phyloP scores from a whole-genome alignment of 2,888 invertebrate genomes.

The Phyllotreta cruciferae region DNA sequence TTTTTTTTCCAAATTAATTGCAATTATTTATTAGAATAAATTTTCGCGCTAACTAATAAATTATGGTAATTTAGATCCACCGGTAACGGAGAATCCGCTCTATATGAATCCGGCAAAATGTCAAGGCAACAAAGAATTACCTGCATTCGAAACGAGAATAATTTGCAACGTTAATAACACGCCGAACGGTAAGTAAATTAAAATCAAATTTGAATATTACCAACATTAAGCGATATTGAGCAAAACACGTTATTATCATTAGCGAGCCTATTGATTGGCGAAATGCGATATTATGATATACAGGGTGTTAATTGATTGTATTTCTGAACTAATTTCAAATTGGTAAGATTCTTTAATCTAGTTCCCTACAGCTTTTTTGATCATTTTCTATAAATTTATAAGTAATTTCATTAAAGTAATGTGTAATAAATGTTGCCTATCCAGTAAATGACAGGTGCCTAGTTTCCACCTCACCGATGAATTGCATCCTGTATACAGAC shows the following conservation, averaged over 20 bases:
- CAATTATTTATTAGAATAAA: constrained; percentile 62
- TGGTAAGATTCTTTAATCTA: too few species aligned
- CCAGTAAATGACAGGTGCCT: too few species aligned
- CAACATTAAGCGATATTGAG: background rate
- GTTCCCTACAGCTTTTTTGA: too few species aligned
- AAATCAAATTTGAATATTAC: constrained; percentile 3
- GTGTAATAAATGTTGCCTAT: too few species aligned
- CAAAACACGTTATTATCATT: background rate
- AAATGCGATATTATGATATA: too few species aligned
- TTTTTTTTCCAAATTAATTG: constrained; percentile 70
- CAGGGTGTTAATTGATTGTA: too few species aligned
- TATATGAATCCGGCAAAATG: constrained; percentile 43
- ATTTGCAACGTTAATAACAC: constrained; percentile 14
- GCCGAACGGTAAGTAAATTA: constrained; percentile 20
- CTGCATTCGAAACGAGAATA: constrained; percentile 27
- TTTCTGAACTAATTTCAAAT: too few species aligned
- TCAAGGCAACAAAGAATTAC: constrained; percentile 16
- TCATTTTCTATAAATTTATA: too few species aligned
- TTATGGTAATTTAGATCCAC: constrained; percentile 58
- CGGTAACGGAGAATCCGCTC: constrained; percentile 61
- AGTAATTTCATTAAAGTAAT: too few species aligned
- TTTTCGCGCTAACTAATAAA: background rate
- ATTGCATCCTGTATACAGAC: too few species aligned
- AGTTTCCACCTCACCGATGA: too few species aligned
- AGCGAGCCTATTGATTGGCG: too few species aligned